Percentiles rank a stretch among this genome's conserved stretches.
phyloP scores from a whole-genome alignment of 2,888 invertebrate genomes.

The Acanthosepion esculentum region DNA sequence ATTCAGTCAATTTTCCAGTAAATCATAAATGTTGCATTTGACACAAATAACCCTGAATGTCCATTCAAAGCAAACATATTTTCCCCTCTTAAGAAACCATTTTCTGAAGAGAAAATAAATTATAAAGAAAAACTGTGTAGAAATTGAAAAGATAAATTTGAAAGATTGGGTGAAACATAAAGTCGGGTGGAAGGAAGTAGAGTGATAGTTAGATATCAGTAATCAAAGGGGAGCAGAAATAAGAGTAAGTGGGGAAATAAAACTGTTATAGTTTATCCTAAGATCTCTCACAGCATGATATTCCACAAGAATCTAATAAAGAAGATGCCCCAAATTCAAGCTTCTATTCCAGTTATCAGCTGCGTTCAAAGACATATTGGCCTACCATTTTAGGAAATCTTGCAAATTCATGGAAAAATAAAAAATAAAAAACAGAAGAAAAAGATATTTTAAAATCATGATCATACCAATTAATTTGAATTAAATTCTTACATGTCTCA shows the following conservation, averaged over 20 bases:
- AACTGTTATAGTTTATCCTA: neutral
- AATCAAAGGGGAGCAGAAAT: neutral
- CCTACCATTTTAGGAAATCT: conserved; percentile 33
- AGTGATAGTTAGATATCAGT: neutral
- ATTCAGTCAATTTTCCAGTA: too few relatives aligned
- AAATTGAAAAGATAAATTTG: neutral
- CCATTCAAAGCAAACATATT: neutral
- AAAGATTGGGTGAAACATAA: neutral
- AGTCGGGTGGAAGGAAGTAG: neutral
- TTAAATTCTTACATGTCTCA: neutral
- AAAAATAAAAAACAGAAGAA: neutral
- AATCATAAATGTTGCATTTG: too few relatives aligned
- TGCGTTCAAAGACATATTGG: neutral
- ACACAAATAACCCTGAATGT: neutral
- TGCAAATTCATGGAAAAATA: neutral
- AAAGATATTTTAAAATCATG: neutral
- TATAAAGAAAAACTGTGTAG: neutral
- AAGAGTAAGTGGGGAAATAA: neutral
- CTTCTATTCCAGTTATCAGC: neutral
- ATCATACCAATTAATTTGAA: neutral
- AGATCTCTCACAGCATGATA: neutral
- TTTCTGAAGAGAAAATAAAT: neutral
- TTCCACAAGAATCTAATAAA: neutral
- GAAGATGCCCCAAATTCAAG: neutral
- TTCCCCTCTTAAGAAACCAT: neutral